Evolutionary conservation across 1,140 invertebrate genomes (phyloP).

Genomic region (Ostrea edulis): DNA sequence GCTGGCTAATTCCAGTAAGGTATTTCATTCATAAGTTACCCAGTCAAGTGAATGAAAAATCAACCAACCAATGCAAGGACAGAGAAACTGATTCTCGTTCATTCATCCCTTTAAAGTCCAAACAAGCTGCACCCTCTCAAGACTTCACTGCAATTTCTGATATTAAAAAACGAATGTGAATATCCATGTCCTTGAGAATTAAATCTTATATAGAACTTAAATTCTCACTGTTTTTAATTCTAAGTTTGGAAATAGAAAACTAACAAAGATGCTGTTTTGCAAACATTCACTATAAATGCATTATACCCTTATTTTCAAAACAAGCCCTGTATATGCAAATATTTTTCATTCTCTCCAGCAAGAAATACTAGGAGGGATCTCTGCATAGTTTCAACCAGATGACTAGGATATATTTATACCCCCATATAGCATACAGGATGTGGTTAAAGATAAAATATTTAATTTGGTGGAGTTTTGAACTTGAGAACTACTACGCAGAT

Average conservation of each 20-base stretch:
- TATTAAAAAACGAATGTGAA: not conserved
- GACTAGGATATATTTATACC: slow-evolving; percentile 11
- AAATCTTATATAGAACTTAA: too few species aligned
- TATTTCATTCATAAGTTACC: slow-evolving; percentile 36
- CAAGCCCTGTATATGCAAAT: too few species aligned
- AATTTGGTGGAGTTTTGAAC: slow-evolving; percentile 21
- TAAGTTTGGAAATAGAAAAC: too few species aligned
- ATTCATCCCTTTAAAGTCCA: not conserved
- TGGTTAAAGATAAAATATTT: slow-evolving; percentile 32
- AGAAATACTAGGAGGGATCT: not conserved
- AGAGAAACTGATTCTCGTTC: slow-evolving; percentile 4
- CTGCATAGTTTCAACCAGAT: not conserved
- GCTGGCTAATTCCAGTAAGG: slow-evolving; percentile 1
- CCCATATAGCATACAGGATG: slow-evolving; percentile 10
- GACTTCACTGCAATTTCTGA: not conserved
- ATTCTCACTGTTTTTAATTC: too few species aligned
- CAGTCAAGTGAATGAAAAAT: slow-evolving; percentile 25
- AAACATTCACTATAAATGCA: too few species aligned
- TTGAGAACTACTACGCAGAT: not conserved
- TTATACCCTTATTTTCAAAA: too few species aligned
- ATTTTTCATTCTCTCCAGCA: not conserved
- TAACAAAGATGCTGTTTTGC: too few species aligned
- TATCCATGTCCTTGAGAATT: too few species aligned
- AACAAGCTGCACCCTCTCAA: not conserved
- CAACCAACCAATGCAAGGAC: slow-evolving; percentile 7